Percentiles rank a stretch among this genome's conserved stretches.
Evolutionary conservation across 2,113 vertebrate species (phyloP).

Genomic region (Gobius niger): DNA sequence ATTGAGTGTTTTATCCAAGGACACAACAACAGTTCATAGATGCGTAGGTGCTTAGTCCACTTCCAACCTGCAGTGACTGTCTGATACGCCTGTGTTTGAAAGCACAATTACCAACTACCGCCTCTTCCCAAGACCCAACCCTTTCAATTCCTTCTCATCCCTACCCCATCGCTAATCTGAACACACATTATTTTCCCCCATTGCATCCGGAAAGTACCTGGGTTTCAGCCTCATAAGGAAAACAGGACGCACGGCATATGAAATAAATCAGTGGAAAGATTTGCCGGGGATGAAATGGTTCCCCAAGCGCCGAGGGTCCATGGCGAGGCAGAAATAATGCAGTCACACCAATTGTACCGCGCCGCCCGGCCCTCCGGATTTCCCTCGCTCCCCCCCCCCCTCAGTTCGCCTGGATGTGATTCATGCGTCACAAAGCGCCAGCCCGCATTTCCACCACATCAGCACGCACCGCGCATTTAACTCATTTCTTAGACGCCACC

Average conservation of each 20-base stretch:
- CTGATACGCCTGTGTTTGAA: too few relatives aligned
- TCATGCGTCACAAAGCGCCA: constrained; percentile 29
- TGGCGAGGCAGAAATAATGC: constrained; percentile 41
- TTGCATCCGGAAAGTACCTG: neutral
- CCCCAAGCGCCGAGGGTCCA: constrained; percentile 27
- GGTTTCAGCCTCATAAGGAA: constrained; percentile 2
- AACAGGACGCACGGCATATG: neutral
- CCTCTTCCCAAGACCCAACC: too few relatives aligned
- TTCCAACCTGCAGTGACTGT: too few relatives aligned
- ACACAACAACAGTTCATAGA: too few relatives aligned
- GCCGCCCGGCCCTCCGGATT: constrained; percentile 9
- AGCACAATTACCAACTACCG: too few relatives aligned
- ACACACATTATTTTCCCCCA: neutral
- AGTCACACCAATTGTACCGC: constrained; percentile 27
- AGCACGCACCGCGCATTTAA: constrained; percentile 1
- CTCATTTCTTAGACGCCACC: constrained; percentile 11
- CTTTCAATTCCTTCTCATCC: too few relatives aligned
- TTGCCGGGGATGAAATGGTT: neutral
- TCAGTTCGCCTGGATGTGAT: constrained; percentile 20
- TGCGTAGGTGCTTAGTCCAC: too few relatives aligned
- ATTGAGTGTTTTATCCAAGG: too few relatives aligned
- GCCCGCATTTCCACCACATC: constrained; percentile 18
- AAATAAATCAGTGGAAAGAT: neutral
- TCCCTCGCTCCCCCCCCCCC: constrained; percentile 8
- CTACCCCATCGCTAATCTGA: neutral